Evolutionary conservation across 2,888 invertebrate species (phyloP), one percentile per base, ranked within the genome.

Genomic region (Oscheius myriophilus): DNA sequence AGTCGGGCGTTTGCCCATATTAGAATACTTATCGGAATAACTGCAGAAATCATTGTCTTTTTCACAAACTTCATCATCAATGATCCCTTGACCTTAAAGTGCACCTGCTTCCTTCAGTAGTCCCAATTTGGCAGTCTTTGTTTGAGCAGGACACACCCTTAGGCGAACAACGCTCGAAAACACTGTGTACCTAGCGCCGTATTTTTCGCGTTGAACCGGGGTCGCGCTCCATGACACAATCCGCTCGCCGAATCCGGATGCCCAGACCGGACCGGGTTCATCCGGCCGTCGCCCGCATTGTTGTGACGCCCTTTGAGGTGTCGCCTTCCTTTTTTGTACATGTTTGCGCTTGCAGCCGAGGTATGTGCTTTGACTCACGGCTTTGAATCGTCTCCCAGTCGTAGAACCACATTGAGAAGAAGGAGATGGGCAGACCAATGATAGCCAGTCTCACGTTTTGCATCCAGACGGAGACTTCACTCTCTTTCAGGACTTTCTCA

Each of bases 391-490:
- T 74, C 4, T 76, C 77, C 72, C 74, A 81, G 67, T 85, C 85
- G 46, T 84, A 81, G 66, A 74, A 77, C 70, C 80, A 72, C 82
- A 86, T 84, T 11, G 82, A 83, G 1, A 92, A 85, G 23, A 92
- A 90, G 87, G 93, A 93, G 83, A 97, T 92, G 0, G 96, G 93
- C 70, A 97, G 89, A 3, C 96, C 96, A 41, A 96, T 90, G 67
- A 95, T 90, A 84, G 95, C 94, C 54, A 99, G 89, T 86, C 99
- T 97, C 0, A 99, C 93, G 88, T 99, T 99, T 82, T 98, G 90
- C 92, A 98, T 93, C 97, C 97, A 98, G 2, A 91, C 88, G 1
- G 90, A 89, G 76, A 95, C 91, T 77, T 93, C 92, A 1, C 76
- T 74, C 23, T 88, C 87, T 81, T 98, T 98, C 0, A 98, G 90